These are phyloP conservation scores for Sebastolobus alascanus DNA, from an alignment of 2,797 vertebrate genomes.

Conservation along the genomic window DNA sequence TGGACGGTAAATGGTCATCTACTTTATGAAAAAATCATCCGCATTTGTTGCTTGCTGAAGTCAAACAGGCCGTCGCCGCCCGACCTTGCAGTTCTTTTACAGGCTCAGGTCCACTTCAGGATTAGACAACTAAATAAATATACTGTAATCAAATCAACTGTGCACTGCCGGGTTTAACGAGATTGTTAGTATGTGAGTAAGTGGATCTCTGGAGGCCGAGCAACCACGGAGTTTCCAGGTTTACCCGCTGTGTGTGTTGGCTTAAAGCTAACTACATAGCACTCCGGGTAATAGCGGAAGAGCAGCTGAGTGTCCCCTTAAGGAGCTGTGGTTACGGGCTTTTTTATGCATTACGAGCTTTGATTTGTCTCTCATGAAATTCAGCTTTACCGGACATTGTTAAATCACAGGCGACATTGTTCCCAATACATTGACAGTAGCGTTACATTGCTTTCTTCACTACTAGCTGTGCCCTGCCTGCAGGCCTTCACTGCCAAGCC, in stretches of 20 bases:
- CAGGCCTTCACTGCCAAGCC: conserved; percentile 69
- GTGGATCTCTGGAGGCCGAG: conserved; percentile 73
- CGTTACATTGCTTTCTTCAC: conserved; percentile 3
- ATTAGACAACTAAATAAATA: conserved; percentile 29
- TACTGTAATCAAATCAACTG: conserved; percentile 71
- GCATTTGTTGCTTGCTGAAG: conserved; percentile 40
- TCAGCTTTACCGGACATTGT: neutral
- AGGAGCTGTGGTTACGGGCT: conserved; percentile 45
- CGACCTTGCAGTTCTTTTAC: conserved; percentile 77
- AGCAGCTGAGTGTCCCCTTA: conserved; percentile 54
- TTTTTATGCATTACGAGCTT: conserved; percentile 31
- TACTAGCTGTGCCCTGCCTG: conserved; percentile 59
- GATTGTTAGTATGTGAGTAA: conserved; percentile 77
- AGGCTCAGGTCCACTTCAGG: conserved; percentile 4
- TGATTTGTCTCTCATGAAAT: neutral
- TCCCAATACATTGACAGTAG: neutral
- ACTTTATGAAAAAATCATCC: conserved; percentile 16
- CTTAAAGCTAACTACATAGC: conserved; percentile 70
- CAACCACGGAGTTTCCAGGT: conserved; percentile 39
- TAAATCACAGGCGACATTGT: neutral
- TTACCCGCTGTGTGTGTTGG: conserved; percentile 36
- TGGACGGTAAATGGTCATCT: neutral
- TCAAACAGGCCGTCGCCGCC: conserved; percentile 71
- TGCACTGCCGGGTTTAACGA: conserved; percentile 71
- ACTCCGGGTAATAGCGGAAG: conserved; percentile 79